A percentile compares a stretch with the other conserved stretches of the same genome.
phyloP scores from a whole-genome alignment of 2,113 vertebrate species.

The Apodemus sylvaticus region DNA sequence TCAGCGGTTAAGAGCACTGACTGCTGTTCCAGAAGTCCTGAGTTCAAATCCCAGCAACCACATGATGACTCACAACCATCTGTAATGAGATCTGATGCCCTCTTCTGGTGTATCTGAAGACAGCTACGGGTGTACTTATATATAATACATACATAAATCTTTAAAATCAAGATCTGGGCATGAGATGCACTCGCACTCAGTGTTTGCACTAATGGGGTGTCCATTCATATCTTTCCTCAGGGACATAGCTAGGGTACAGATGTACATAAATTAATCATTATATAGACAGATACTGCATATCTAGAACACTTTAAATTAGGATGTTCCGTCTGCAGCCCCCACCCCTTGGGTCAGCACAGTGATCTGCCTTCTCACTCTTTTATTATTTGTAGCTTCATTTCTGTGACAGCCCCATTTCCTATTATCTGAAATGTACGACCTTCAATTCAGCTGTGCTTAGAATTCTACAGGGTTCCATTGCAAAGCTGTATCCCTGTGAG shows the following conservation, averaged over 20 bases:
- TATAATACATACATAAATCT: too few relatives aligned
- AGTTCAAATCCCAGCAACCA: too few relatives aligned
- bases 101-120: too few relatives aligned
- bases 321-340: neutral
- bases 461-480: neutral
- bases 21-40: too few relatives aligned
- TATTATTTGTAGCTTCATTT: neutral
- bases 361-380: neutral
- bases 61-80: too few relatives aligned
- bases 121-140: too few relatives aligned
- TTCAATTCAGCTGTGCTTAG: neutral
- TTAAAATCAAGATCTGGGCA: neutral
- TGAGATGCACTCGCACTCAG: neutral
- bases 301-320: neutral
- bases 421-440: neutral
- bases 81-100: too few relatives aligned
- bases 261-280: neutral
- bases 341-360: neutral
- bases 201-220: neutral
- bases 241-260: neutral
- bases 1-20: too few relatives aligned
- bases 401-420: neutral
- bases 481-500: neutral
- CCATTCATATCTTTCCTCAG: neutral
- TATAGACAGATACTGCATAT: too few relatives aligned